Percentiles rank a stretch among this genome's conserved stretches.
Evolutionary conservation across 2,888 invertebrate species (phyloP).

Genomic region (Brachypterus glaber): DNA sequence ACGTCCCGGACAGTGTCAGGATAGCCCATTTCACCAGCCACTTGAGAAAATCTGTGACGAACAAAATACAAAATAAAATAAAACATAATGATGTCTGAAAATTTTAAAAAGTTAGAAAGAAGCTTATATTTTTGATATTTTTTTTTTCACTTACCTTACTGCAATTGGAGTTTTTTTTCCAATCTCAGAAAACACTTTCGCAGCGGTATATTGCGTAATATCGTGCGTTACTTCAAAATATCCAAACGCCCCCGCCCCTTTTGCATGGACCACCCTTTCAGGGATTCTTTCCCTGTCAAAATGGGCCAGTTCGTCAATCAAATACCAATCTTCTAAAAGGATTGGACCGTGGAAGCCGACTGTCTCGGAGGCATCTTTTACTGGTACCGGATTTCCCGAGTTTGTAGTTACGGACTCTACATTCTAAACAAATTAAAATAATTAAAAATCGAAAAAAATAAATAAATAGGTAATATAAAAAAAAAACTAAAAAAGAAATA

Average conservation of each 20-base stretch:
- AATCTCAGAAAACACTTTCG: conserved; percentile 64
- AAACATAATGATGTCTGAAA: too few relatives aligned
- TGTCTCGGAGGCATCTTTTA: conserved; percentile 68
- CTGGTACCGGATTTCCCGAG: conserved; percentile 71
- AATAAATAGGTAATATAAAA: too few relatives aligned
- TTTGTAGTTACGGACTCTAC: conserved; percentile 63
- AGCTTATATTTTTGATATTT: too few relatives aligned
- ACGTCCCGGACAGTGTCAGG: conserved; percentile 86
- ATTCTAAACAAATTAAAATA: conserved; percentile 39
- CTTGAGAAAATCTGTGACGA: conserved; percentile 60
- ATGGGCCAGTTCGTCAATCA: conserved; percentile 68
- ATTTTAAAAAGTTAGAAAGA: too few relatives aligned
- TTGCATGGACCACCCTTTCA: conserved; percentile 93
- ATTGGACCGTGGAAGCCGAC: conserved; percentile 80
- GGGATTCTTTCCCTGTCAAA: conserved; percentile 91
- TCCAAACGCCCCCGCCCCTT: conserved; percentile 82
- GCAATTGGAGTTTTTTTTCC: conserved; percentile 75
- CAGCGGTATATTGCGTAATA: conserved; percentile 68
- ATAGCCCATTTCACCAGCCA: conserved; percentile 83
- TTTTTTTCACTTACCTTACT: conserved; percentile 45
- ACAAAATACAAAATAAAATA: too few relatives aligned
- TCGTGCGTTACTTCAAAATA: conserved; percentile 84
- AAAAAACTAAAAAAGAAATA: too few relatives aligned
- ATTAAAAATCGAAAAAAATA: too few relatives aligned
- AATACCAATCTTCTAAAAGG: conserved; percentile 74